These are phyloP conservation scores for Ivindomyrus marchei DNA, from an alignment of 2,113 vertebrate genomes.

Conservation along the genomic window DNA sequence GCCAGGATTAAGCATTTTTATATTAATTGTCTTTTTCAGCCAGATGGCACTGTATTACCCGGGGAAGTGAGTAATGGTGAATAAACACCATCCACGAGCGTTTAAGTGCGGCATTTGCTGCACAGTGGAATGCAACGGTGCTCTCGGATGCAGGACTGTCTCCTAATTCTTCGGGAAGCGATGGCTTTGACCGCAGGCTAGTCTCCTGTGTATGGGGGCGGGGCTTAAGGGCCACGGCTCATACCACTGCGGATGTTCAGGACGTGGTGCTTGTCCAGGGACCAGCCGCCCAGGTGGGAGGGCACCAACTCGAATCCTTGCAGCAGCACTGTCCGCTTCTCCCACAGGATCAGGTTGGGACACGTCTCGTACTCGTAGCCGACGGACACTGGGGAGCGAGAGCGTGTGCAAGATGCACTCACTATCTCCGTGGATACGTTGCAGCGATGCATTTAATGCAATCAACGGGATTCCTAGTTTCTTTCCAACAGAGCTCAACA, in stretches of 20 bases:
- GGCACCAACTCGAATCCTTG: slow-evolving; percentile 85
- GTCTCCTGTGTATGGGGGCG: neutral
- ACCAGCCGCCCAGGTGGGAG: slow-evolving; percentile 80
- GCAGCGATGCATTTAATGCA: neutral
- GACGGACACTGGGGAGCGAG: slow-evolving; percentile 68
- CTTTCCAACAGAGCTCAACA: neutral
- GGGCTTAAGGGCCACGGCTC: slow-evolving; percentile 22
- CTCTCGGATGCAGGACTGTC: neutral
- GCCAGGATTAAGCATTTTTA: neutral
- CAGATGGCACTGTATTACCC: neutral
- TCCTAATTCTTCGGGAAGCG: neutral
- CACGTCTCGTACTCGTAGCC: slow-evolving; percentile 84
- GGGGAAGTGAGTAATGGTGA: neutral
- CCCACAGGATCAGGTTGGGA: slow-evolving; percentile 76
- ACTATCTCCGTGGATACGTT: neutral
- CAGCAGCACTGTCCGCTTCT: slow-evolving; percentile 75
- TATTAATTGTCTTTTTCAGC: neutral
- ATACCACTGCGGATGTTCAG: slow-evolving; percentile 77
- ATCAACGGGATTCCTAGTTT: neutral
- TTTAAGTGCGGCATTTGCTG: neutral
- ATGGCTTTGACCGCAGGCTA: neutral
- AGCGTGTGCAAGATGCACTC: neutral
- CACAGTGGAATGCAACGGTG: neutral
- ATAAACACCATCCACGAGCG: neutral
- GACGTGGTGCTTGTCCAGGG: slow-evolving; percentile 79